Conservation (phyloP, 2,888 invertebrate species). For the Leptinotarsa juncta region DNA sequence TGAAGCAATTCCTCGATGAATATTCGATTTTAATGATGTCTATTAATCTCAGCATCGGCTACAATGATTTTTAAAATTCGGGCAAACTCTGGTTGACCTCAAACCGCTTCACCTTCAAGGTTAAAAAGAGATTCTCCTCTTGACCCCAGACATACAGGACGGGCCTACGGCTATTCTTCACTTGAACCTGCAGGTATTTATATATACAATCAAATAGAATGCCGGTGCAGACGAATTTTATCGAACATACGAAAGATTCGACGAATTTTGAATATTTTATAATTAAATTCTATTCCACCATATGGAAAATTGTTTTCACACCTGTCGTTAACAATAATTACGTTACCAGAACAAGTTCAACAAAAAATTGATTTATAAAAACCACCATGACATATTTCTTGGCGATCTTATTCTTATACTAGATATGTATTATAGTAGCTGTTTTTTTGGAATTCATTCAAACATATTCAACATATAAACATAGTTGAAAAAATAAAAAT, state of each 20-base stretch:
- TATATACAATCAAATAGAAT: constrained; percentile 14
- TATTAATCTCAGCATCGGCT: constrained; percentile 21
- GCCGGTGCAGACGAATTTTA: constrained; percentile 3
- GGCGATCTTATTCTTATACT: no score
- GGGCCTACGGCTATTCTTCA: constrained; percentile 24
- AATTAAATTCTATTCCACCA: not conserved
- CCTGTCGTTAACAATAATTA: no score
- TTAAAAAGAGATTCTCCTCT: constrained; percentile 40
- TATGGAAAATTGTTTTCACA: not conserved
- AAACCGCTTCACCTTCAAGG: constrained; percentile 41
- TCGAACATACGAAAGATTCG: not conserved
- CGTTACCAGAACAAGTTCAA: no score
- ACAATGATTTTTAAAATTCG: constrained; percentile 37
- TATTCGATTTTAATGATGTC: constrained; percentile 6
- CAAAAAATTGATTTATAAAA: no score
- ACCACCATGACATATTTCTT: no score
- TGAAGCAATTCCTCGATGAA: not conserved
- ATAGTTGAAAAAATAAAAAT: no score
- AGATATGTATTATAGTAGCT: no score
- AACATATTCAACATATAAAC: no score
- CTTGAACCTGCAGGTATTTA: constrained; percentile 28
- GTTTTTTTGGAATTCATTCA: no score
- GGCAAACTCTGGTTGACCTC: constrained; percentile 39
- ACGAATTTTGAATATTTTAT: not conserved
- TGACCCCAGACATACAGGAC: constrained; percentile 43